A percentile compares a stretch with the other conserved stretches of the same genome.
phyloP scores from a whole-genome alignment of 53 echinoderm and acorn worm genomes.

The Mesocentrotus franciscanus region DNA sequence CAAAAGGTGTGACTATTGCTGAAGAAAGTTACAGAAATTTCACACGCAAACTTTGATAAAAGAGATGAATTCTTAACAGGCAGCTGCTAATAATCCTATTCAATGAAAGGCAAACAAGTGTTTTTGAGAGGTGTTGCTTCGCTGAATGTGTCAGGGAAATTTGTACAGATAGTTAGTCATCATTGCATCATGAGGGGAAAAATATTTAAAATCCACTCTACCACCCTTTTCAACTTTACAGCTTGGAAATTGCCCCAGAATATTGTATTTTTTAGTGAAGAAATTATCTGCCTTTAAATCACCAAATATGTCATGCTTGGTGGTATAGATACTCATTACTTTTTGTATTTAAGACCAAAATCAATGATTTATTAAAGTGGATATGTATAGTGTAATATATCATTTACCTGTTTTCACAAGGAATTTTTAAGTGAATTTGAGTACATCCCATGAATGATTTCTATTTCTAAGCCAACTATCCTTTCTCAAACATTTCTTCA shows the following conservation, averaged over 20 bases:
- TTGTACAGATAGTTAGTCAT: background rate
- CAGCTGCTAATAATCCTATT: conserved; percentile 9
- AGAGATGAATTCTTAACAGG: background rate
- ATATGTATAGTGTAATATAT: too few relatives aligned
- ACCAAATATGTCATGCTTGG: background rate
- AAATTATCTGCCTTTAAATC: background rate
- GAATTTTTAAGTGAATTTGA: too few relatives aligned
- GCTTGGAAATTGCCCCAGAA: background rate
- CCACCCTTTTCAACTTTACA: too few relatives aligned
- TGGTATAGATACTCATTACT: background rate
- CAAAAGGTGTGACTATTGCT: background rate
- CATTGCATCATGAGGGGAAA: background rate
- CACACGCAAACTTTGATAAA: background rate
- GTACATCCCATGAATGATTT: background rate
- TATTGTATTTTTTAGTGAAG: too few relatives aligned
- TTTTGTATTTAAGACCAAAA: background rate
- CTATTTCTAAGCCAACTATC: background rate
- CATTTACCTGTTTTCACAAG: too few relatives aligned
- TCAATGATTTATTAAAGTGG: background rate
- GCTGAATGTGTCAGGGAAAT: background rate
- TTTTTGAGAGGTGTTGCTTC: background rate
- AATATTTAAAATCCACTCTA: background rate
- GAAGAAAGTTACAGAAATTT: conserved; percentile 10
- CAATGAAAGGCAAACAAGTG: conserved; percentile 21
- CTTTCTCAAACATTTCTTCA: background rate